These are phyloP conservation scores for Electrophaes corylata DNA, from an alignment of 2,888 invertebrate genomes.

Conservation along the genomic window DNA sequence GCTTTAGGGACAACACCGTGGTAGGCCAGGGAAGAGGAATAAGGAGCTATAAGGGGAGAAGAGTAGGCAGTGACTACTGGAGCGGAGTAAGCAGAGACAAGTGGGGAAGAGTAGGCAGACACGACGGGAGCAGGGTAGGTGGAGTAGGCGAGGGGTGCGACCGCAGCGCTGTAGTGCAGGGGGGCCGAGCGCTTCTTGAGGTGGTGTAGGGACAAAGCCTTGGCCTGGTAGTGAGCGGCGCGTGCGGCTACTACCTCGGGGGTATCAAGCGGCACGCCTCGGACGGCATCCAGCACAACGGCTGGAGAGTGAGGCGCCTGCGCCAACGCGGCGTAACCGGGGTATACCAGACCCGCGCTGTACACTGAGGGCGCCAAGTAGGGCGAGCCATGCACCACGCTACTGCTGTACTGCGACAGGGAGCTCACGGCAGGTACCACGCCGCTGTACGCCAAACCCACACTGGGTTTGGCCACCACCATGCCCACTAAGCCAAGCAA, in stretches of 20 bases:
- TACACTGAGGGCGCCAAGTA: slow-evolving; percentile 47
- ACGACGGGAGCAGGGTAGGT: slow-evolving; percentile 49
- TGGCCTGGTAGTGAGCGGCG: slow-evolving; percentile 74
- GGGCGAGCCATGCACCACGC: slow-evolving; percentile 61
- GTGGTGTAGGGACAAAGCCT: slow-evolving; percentile 72
- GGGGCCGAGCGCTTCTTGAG: slow-evolving; percentile 67
- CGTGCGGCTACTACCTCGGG: slow-evolving; percentile 79
- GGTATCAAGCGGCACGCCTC: slow-evolving; percentile 78
- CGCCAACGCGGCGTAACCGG: slow-evolving; percentile 48
- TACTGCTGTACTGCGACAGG: slow-evolving; percentile 57
- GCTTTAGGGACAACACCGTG: slow-evolving; percentile 45
- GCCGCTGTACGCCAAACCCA: slow-evolving; percentile 55
- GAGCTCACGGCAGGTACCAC: slow-evolving; percentile 59
- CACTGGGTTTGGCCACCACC: slow-evolving; percentile 80
- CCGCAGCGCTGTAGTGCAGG: slow-evolving; percentile 48
- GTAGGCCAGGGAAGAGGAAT: slow-evolving; percentile 43
- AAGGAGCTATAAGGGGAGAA: slow-evolving; percentile 33
- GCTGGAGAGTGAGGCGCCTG: slow-evolving; percentile 74
- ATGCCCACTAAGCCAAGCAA: slow-evolving; percentile 85
- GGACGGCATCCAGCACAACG: slow-evolving; percentile 70
- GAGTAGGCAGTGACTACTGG: slow-evolving; percentile 44
- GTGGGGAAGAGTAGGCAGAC: slow-evolving; percentile 48
- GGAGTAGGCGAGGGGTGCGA: slow-evolving; percentile 45
- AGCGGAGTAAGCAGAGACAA: slow-evolving; percentile 47
- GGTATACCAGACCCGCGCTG: slow-evolving; percentile 41